These are phyloP conservation scores for Hymenopus coronatus DNA, from an alignment of 2,888 invertebrate species.

Conservation along the genomic window DNA sequence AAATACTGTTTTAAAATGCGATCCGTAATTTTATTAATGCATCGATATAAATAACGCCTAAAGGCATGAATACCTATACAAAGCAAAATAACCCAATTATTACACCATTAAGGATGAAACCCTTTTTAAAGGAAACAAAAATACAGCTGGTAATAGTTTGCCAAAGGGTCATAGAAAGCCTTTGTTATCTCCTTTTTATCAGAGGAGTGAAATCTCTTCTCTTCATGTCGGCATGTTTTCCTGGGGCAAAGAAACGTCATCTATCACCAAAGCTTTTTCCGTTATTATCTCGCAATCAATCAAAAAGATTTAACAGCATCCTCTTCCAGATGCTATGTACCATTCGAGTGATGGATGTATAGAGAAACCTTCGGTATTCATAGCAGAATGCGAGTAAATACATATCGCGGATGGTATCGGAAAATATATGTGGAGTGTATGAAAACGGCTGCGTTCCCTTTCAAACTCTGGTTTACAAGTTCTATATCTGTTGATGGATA, in stretches of 20 bases:
- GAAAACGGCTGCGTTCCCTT: too few relatives aligned
- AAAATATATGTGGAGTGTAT: too few relatives aligned
- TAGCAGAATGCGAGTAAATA: not conserved
- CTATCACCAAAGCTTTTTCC: not conserved
- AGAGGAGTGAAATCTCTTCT: not conserved
- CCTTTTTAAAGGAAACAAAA: not conserved
- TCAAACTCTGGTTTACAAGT: too few relatives aligned
- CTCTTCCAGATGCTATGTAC: not conserved
- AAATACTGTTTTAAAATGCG: too few relatives aligned
- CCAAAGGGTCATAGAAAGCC: not conserved
- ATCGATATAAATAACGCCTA: not conserved
- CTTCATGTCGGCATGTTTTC: not conserved
- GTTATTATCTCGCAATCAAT: not conserved
- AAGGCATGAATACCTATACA: not conserved
- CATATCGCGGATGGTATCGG: too few relatives aligned
- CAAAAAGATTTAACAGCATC: not conserved
- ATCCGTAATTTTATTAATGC: not conserved
- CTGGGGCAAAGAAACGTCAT: not conserved
- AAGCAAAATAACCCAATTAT: not conserved
- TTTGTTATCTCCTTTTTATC: not conserved
- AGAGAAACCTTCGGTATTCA: not conserved
- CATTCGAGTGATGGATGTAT: not conserved
- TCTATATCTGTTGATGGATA: too few relatives aligned
- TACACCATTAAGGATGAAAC: not conserved
- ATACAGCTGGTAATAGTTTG: not conserved